Conservation (phyloP, 2,888 invertebrate species). For the Bugula neritina region DNA sequence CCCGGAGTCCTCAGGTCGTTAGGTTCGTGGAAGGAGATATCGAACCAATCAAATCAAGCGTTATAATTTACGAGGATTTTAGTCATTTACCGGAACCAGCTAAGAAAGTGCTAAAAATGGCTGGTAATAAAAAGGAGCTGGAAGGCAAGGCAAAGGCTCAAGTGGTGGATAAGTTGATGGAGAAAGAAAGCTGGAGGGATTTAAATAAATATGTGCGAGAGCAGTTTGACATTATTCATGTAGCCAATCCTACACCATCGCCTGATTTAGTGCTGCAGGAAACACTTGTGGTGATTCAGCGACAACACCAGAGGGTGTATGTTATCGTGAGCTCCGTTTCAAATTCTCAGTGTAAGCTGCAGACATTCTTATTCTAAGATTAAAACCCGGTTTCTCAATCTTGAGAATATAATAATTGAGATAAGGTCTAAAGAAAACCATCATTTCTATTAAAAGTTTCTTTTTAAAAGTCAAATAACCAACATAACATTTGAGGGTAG, state of each 20-base stretch:
- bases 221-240: constrained; percentile 10
- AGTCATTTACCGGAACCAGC: not conserved
- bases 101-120: not conserved
- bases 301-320: constrained; percentile 2
- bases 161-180: not conserved
- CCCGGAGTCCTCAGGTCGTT: not conserved
- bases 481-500: no score
- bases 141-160: not conserved
- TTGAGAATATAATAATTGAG: no score
- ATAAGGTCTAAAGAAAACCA: no score
- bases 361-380: no score
- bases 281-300: not conserved
- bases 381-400: no score
- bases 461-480: no score
- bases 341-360: no score
- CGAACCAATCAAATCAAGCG: not conserved
- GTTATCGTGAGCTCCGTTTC: not conserved
- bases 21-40: constrained; percentile 15
- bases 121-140: not conserved
- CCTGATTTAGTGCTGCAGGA: not conserved
- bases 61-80: not conserved
- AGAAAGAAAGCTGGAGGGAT: not conserved
- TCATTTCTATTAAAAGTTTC: no score
- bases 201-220: not conserved
- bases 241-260: not conserved